Conservation (phyloP, 1,140 invertebrate species). For the Atta colombica region DNA sequence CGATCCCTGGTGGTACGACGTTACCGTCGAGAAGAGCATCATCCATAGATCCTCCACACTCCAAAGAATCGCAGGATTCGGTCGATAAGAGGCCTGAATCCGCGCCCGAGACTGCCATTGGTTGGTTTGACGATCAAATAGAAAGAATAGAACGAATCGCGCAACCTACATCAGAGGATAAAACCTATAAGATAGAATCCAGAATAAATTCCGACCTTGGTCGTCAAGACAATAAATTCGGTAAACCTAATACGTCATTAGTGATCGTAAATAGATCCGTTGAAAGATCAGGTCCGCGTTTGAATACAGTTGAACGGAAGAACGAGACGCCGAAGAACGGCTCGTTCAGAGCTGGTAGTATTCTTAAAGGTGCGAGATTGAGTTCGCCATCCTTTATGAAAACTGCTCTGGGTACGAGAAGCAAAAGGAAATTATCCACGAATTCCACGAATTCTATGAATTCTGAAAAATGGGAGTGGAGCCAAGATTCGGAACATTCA, state of each 20-base stretch:
- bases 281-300: not conserved
- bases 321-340: slow-evolving; percentile 32
- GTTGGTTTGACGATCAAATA: slow-evolving; percentile 65
- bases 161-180: not conserved
- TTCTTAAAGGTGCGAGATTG: slow-evolving; percentile 81
- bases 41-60: slow-evolving; percentile 73
- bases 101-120: slow-evolving; percentile 69
- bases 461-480: slow-evolving; percentile 79
- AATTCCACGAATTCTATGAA: slow-evolving; percentile 80
- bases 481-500: slow-evolving; percentile 75
- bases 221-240: slow-evolving; percentile 43
- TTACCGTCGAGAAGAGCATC: slow-evolving; percentile 77
- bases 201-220: slow-evolving; percentile 11
- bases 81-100: slow-evolving; percentile 73
- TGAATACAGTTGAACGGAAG: not conserved
- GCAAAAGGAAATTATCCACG: slow-evolving; percentile 82
- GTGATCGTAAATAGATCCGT: not conserved
- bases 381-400: slow-evolving; percentile 90
- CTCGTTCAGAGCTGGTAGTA: slow-evolving; percentile 49
- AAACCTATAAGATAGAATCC: not conserved
- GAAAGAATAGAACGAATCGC: slow-evolving; percentile 23
- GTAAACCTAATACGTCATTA: slow-evolving; percentile 47
- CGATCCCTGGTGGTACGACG: slow-evolving; percentile 58
- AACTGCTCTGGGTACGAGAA: slow-evolving; percentile 87
- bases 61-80: slow-evolving; percentile 39